A percentile compares a stretch with the other conserved stretches of the same genome.
Conservation (phyloP, 2,888 invertebrate species). For the Folsomia candida region DNA sequence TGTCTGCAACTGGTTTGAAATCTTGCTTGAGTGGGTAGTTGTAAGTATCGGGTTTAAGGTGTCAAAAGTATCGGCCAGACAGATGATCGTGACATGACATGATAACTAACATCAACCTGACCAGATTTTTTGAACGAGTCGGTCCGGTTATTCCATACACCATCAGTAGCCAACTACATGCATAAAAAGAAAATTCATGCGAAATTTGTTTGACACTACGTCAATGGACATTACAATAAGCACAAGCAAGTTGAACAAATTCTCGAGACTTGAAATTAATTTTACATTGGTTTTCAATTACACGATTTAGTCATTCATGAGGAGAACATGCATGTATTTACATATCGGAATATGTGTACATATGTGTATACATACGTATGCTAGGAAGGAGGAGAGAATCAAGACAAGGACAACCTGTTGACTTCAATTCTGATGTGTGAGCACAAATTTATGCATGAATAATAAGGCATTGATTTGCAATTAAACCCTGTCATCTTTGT, state of each 20-base stretch:
- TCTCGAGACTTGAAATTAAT: neutral
- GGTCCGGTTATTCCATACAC: slow-evolving; percentile 32
- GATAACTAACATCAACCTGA: slow-evolving; percentile 30
- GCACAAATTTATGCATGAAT: too few species aligned
- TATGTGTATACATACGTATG: too few species aligned
- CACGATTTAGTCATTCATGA: too few species aligned
- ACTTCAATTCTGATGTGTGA: too few species aligned
- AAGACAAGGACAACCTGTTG: too few species aligned
- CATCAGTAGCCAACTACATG: neutral
- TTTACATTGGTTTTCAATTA: slow-evolving; percentile 16
- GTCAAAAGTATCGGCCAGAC: slow-evolving; percentile 40
- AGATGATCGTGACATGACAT: slow-evolving; percentile 44
- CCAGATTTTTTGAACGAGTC: slow-evolving; percentile 32
- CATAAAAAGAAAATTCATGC: slow-evolving; percentile 26
- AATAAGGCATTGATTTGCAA: too few species aligned
- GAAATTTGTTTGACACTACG: slow-evolving; percentile 41
- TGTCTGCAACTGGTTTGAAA: slow-evolving; percentile 15
- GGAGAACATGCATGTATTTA: too few species aligned
- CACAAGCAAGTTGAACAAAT: neutral
- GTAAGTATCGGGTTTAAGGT: slow-evolving; percentile 26
- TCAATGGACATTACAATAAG: neutral
- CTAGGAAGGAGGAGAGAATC: too few species aligned
- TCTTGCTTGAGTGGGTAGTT: slow-evolving; percentile 2
- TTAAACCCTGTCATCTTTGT: too few species aligned
- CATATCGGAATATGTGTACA: too few species aligned